Percentiles rank a stretch among this genome's conserved stretches.
These are phyloP conservation scores for Drosophila bifasciata DNA, from an alignment of 1,140 invertebrate genomes.

Conservation along the genomic window DNA sequence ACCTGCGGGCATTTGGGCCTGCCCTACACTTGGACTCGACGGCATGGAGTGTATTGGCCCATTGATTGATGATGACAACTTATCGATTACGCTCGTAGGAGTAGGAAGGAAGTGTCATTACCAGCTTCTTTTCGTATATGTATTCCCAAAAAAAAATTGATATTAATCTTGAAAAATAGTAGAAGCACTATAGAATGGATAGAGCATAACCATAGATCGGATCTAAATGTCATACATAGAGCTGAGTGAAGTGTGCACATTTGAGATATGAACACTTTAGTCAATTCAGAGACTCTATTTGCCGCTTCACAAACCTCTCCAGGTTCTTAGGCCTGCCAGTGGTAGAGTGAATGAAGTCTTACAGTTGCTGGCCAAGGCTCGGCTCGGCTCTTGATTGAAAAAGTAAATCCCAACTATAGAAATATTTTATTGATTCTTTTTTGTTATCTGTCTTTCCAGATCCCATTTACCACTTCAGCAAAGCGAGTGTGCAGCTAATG, in stretches of 20 bases:
- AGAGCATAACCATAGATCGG: constrained; percentile 17
- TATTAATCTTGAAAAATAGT: neutral
- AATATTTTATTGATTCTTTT: no score
- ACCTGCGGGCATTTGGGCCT: constrained; percentile 41
- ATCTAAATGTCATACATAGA: neutral
- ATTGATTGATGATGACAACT: constrained; percentile 51
- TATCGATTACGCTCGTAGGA: constrained; percentile 26
- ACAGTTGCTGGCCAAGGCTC: no score
- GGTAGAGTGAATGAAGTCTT: neutral
- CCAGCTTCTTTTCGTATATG: constrained; percentile 1
- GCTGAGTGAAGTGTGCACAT: constrained; percentile 26
- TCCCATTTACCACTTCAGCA: constrained; percentile 59
- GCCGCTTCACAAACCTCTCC: constrained; percentile 58
- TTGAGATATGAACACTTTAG: constrained; percentile 73
- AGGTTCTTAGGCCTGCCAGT: neutral
- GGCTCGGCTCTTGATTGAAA: no score
- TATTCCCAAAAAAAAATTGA: constrained; percentile 27
- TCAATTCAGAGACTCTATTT: constrained; percentile 68
- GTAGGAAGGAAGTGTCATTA: constrained; percentile 42
- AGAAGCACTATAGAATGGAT: neutral
- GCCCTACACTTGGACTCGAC: constrained; percentile 38
- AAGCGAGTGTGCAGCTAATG: constrained; percentile 70
- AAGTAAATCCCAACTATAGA: constrained; percentile 39
- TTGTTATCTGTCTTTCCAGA: constrained; percentile 73
- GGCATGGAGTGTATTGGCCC: constrained; percentile 9